Evolutionary conservation across 2,888 invertebrate genomes (phyloP).

Genomic region (Argynnis bischoffii): DNA sequence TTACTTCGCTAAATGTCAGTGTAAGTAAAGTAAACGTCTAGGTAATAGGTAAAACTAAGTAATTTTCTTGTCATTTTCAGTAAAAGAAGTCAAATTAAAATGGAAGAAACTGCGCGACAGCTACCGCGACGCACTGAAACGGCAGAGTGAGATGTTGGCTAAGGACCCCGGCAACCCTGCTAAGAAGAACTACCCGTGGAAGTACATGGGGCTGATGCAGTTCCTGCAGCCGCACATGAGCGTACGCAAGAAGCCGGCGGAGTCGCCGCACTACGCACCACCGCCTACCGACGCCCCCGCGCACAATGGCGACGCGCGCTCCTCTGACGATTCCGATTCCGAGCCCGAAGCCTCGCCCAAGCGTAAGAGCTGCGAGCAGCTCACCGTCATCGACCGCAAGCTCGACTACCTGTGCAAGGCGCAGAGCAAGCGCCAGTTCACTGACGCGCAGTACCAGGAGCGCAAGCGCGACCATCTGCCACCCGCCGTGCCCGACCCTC

Average conservation of each 20-base stretch:
- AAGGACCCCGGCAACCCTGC: conserved; percentile 51
- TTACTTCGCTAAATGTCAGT: too few species aligned
- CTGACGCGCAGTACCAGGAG: conserved; percentile 42
- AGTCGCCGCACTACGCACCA: conserved; percentile 46
- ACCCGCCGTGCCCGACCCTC: conserved; percentile 37
- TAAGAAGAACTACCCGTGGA: conserved; percentile 69
- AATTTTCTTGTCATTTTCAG: conserved; percentile 49
- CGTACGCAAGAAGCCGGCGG: conserved; percentile 63
- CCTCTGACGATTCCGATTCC: conserved; percentile 48
- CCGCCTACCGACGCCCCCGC: conserved; percentile 35
- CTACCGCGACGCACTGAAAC: conserved; percentile 74
- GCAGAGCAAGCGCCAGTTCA: conserved; percentile 48
- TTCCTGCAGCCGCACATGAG: conserved; percentile 78
- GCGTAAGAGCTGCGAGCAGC: conserved; percentile 52
- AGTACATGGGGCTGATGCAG: conserved; percentile 72
- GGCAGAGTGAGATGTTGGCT: conserved; percentile 68
- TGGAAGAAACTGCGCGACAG: conserved; percentile 78
- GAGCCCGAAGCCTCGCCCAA: conserved; percentile 52
- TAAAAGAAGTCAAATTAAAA: conserved; percentile 73
- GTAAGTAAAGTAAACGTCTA: too few species aligned
- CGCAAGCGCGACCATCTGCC: conserved; percentile 40
- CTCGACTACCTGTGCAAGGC: conserved; percentile 62
- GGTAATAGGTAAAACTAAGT: background rate
- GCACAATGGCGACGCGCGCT: conserved; percentile 38
- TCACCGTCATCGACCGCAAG: conserved; percentile 59